Conservation (phyloP, 2,888 invertebrate species). For the Sclerodermus sp. region DNA sequence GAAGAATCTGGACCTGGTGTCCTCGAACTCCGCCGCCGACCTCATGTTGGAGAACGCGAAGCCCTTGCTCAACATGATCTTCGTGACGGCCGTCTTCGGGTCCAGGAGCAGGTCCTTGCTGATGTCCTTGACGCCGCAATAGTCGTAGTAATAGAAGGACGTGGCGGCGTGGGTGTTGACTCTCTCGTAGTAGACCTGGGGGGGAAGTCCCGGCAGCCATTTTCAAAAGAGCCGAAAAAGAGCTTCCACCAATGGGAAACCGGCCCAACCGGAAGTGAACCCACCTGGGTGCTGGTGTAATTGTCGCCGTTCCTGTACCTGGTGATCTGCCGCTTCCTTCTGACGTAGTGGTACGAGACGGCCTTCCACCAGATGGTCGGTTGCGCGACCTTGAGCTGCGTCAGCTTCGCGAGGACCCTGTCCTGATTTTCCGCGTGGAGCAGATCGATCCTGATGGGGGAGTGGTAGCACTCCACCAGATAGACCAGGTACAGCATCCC, state of each 20-base stretch:
- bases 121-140: slow-evolving; percentile 76
- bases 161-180: slow-evolving; percentile 79
- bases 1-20: slow-evolving; percentile 76
- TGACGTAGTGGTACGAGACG: slow-evolving; percentile 80
- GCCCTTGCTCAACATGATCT: slow-evolving; percentile 76
- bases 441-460: slow-evolving; percentile 72
- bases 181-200: slow-evolving; percentile 82
- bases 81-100: slow-evolving; percentile 72
- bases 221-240: neutral
- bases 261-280: slow-evolving; percentile 23
- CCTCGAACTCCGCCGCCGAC: slow-evolving; percentile 80
- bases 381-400: slow-evolving; percentile 68
- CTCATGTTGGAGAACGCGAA: slow-evolving; percentile 81
- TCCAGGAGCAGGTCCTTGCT: slow-evolving; percentile 71
- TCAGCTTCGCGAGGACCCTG: slow-evolving; percentile 68
- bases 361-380: slow-evolving; percentile 89
- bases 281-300: slow-evolving; percentile 79
- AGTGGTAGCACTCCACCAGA: slow-evolving; percentile 82
- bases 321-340: slow-evolving; percentile 75
- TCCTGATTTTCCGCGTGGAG: slow-evolving; percentile 67
- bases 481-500: slow-evolving; percentile 79
- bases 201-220: slow-evolving; percentile 64
- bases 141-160: slow-evolving; percentile 75
- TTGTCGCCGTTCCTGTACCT: slow-evolving; percentile 81
- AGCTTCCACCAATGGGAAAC: neutral